Base-by-base conservation (phyloP, 1,140 invertebrate species). In the Cydia amplana region DNA sequence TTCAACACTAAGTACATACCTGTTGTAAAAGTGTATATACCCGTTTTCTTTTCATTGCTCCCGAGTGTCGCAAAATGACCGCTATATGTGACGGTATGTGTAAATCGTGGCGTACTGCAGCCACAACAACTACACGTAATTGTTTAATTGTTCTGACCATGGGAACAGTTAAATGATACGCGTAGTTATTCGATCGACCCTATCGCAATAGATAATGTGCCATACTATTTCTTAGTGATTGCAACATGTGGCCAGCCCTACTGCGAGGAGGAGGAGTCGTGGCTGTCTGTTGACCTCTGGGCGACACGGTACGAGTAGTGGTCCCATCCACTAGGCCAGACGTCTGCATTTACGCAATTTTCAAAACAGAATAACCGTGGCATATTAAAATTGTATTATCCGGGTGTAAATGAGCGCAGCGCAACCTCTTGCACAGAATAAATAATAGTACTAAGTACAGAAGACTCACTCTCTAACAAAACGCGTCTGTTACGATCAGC, bases 91-190 rank as follows among this genome's bases (percentile, higher is more conserved):
- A 23, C 55, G 55, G 55, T 60, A 60, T 60, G 55, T 60, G 55
- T 60, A 60, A 60, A 60, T 60, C 55, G 55, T 60, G 6, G 20
- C 55, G 18, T 3, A 60, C 7, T 60, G 55, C 55, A 60, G 20
- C 55, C 18, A 74, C 74, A 46, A 4, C 43, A 78, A 77, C 40
- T 77, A 76, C 70, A 80, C 79, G 76, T 84, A 83, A 83, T 84
- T 82, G 80, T 84, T 85, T 85, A 87, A 87, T 87, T 85, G 83
- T 64, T 83, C 51, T 78, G 84, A 73, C 84, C 84, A 80, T 83
- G 80, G 79, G 77, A 80, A 74, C 76, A 36, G 74, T 55, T 67
- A 73, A 79, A 79, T 74, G 16, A 74, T 76, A 40, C 64, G 73
- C 67, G 55, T 23, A 60, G 20, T 60, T 60, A 60, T 60, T 60